Evolutionary conservation across 2,888 invertebrate species (phyloP), one percentile per base, ranked within the genome.

Genomic region (Gasteruption jaculator): DNA sequence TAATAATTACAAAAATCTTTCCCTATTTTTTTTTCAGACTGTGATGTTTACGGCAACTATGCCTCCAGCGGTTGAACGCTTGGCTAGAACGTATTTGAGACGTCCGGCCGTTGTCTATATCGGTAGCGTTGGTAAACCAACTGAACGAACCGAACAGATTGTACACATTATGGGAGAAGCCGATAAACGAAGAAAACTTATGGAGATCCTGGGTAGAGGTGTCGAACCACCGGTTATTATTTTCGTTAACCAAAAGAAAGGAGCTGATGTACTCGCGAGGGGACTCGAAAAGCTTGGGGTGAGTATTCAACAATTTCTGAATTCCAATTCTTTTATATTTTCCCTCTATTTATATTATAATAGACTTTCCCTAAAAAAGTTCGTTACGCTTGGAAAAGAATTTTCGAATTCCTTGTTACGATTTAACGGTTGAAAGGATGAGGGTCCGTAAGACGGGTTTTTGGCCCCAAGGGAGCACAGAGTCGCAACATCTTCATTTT

Each of bases 21-120:
- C 16, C 25, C 36, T 19, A 32, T 40, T 37, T 18, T 36, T 32
- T 38, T 65, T 71, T 20, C 59, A 85, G 85, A 99, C 99, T 60
- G 99, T 99, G 68, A 99, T 99, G 99, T 99, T 99, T 73, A 99
- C 99, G 34, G 99, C 99, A 3, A 99, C 99, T 50, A 99, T 99
- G 99, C 96, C 96, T 6, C 86, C 96, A 0, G 91, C 96, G 3
- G 95, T 99, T 2, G 99, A 99, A 74, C 79, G 97, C 46, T 74
- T 99, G 48, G 99, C 99, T 0, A 79, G 95, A 48, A 90, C 85
- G 20, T 99, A 99, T 73, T 75, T 99, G 15, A 79, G 99, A 41
- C 78, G 99, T 59, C 99, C 99, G 0, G 94, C 97, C 8, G 90
- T 96, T 2, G 97, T 99, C 0, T 92, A 97, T 68, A 97, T 99